phyloP scores from a whole-genome alignment of 2,888 invertebrate genomes.

The Drosophila setosimentum region DNA sequence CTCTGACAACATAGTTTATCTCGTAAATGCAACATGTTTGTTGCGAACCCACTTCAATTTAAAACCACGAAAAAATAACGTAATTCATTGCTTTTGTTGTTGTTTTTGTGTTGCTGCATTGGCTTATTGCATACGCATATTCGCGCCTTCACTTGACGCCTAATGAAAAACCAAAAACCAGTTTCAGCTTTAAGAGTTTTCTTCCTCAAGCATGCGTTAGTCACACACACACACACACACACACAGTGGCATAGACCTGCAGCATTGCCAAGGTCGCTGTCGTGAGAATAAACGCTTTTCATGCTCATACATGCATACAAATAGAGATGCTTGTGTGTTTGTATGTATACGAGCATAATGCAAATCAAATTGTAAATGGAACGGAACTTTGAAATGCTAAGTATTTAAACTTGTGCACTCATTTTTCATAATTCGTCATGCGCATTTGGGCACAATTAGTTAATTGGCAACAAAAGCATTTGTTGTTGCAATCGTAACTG shows the following conservation, averaged over 20 bases:
- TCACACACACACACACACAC: constrained; percentile 21
- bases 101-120: constrained; percentile 10
- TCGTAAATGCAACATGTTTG: constrained; percentile 26
- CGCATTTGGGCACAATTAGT: constrained; percentile 77
- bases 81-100: constrained; percentile 22
- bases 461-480: constrained; percentile 57
- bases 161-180: constrained; percentile 62
- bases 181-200: constrained; percentile 66
- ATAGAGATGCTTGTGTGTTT: constrained; percentile 1
- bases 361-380: constrained; percentile 62
- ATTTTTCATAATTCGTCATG: constrained; percentile 56
- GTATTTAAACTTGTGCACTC: constrained; percentile 52
- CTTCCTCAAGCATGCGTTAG: constrained; percentile 63
- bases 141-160: constrained; percentile 62
- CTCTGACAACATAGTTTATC: constrained; percentile 22
- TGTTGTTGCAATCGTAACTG: constrained; percentile 50
- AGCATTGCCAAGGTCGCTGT: constrained; percentile 74
- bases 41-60: constrained; percentile 34
- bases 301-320: constrained; percentile 14
- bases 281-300: constrained; percentile 57
- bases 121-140: constrained; percentile 66
- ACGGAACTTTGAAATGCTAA: constrained; percentile 69
- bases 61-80: constrained; percentile 44
- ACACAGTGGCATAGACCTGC: constrained; percentile 21
- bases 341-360: constrained; percentile 47